Evolutionary conservation across 2,797 vertebrate species (phyloP).

Genomic region (Labroides dimidiatus): DNA sequence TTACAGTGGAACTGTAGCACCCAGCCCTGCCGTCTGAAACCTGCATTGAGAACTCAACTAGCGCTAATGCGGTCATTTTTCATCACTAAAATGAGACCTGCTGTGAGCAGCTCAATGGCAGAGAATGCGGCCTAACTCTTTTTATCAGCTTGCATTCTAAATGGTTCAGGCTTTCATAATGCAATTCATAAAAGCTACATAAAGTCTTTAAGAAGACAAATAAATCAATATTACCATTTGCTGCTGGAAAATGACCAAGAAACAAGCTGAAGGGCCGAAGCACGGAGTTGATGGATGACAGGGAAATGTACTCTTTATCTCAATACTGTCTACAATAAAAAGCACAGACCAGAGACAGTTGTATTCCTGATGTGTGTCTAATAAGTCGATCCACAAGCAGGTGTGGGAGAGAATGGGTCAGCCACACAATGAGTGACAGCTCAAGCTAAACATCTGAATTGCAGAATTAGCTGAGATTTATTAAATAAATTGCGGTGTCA

Average conservation of each 20-base stretch:
- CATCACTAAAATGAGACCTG: constrained; percentile 44
- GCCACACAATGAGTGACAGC: constrained; percentile 21
- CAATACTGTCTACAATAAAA: constrained; percentile 23
- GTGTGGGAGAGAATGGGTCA: constrained; percentile 12
- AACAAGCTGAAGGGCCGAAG: constrained; percentile 28
- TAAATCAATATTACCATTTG: constrained; percentile 59
- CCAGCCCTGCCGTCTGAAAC: constrained; percentile 54
- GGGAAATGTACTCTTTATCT: constrained; percentile 51
- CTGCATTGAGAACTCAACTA: constrained; percentile 24
- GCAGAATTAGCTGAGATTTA: constrained; percentile 15
- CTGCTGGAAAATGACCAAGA: constrained; percentile 37
- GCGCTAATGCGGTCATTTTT: constrained; percentile 43
- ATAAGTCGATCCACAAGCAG: constrained; percentile 34
- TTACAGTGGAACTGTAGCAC: constrained; percentile 71
- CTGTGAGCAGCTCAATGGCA: constrained; percentile 31
- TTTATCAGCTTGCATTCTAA: constrained; percentile 19
- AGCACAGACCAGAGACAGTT: constrained; percentile 1
- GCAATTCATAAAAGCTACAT: constrained; percentile 47
- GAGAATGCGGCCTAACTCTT: constrained; percentile 26
- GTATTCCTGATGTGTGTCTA: constrained; percentile 4
- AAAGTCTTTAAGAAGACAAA: constrained; percentile 48
- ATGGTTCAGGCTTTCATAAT: constrained; percentile 42
- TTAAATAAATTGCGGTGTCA: constrained; percentile 30
- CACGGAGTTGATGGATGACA: constrained; percentile 45
- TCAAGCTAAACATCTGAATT: neutral